These are phyloP conservation scores for Tetropium fuscum DNA, from an alignment of 2,888 invertebrate genomes.

Conservation along the genomic window DNA sequence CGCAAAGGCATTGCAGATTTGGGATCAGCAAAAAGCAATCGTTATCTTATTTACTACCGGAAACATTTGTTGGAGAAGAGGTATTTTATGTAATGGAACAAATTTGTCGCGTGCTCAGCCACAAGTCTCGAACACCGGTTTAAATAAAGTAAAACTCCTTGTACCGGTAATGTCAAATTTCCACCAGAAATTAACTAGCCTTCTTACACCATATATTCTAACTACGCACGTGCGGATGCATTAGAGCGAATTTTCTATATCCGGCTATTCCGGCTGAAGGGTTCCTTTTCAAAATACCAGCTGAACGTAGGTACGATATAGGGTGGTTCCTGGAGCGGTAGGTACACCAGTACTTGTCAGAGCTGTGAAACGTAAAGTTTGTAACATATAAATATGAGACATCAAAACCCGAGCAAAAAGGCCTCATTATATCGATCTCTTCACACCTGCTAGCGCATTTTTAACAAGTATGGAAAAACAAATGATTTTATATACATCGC, in stretches of 20 bases:
- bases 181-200: slow-evolving; percentile 18
- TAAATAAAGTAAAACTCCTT: slow-evolving; percentile 48
- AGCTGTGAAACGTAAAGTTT: too few species aligned
- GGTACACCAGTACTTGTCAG: too few species aligned
- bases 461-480: too few species aligned
- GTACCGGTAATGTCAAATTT: slow-evolving; percentile 47
- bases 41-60: slow-evolving; percentile 35
- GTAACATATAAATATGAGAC: too few species aligned
- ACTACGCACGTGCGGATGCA: slow-evolving; percentile 33
- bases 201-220: slow-evolving; percentile 4
- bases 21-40: slow-evolving; percentile 11
- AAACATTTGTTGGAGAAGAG: slow-evolving; percentile 41
- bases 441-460: too few species aligned
- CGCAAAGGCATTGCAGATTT: neutral
- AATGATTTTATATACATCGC: too few species aligned
- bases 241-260: slow-evolving; percentile 31
- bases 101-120: slow-evolving; percentile 48
- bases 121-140: slow-evolving; percentile 42
- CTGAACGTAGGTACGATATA: too few species aligned
- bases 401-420: too few species aligned
- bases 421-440: too few species aligned
- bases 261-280: too few species aligned
- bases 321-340: too few species aligned
- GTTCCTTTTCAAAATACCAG: too few species aligned
- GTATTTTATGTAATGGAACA: slow-evolving; percentile 41